Evolutionary conservation across 1,140 invertebrate species (phyloP), one percentile per base, ranked within the genome.

Genomic region (Drosophila bifasciata): DNA sequence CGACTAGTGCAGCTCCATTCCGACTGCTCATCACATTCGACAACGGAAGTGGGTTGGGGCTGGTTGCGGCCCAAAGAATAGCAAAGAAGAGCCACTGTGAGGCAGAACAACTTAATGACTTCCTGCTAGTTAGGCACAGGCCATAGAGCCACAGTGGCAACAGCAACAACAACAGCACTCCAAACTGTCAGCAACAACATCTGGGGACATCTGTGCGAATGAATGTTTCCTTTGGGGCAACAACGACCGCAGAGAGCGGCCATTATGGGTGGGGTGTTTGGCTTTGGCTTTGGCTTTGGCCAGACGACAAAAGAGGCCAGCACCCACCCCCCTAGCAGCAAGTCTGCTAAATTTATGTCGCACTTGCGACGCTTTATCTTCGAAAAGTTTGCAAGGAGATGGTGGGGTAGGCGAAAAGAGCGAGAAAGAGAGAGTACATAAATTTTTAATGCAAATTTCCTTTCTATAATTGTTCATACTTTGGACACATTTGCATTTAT

Each of bases 371-470:
- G 66, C 80, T 79, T 84, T 83, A 83, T 81, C 79, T 74, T 41
- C 56, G 21, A 36, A 43, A 41, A 48, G 2, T 17, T 19, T 32
- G 9, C n/a, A n/a, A n/a, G 23, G 43, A 25, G 11, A 28, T 17
- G 9, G 23, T 9, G n/a, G n/a, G n/a, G n/a, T 28, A 28, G 28
- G 36, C 19, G 13, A 43, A 2, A n/a, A n/a, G n/a, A 55, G 11
- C 39, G 16, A 41, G 36, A 44, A 45, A 55, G 58, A 62, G 57
- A 28, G 70, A 85, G 81, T 88, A 86, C 81, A 86, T 88, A 78
- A 83, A 81, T 78, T 86, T 88, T 86, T 86, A 86, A 86, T 88
- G 81, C 73, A 85, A 85, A 85, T 85, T 85, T 86, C 81, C 81
- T 80, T 85, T 85, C 81, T 85, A 85, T 85, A 86, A 85, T 85